Conservation (phyloP, 2,888 invertebrate species). For the Nephrotoma flavescens region DNA sequence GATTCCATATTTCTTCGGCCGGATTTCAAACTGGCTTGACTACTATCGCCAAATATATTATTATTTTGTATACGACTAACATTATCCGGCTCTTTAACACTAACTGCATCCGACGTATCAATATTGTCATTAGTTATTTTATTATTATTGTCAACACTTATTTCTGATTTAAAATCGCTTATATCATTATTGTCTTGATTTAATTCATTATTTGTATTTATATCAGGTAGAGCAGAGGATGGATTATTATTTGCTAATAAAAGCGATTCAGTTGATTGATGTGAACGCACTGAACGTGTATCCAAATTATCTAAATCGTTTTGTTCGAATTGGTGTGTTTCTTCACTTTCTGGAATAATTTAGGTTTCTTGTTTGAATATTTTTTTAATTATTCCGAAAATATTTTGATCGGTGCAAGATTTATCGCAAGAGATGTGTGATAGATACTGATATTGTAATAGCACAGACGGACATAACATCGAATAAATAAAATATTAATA, state of each 20-base stretch:
- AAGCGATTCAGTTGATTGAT: background rate
- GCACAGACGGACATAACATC: background rate
- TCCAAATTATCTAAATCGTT: background rate
- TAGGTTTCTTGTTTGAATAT: background rate
- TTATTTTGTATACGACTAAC: background rate
- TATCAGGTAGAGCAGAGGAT: background rate
- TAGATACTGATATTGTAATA: background rate
- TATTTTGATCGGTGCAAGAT: background rate
- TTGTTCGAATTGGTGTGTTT: background rate
- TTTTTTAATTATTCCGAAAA: background rate
- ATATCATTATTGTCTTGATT: background rate
- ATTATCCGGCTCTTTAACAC: background rate
- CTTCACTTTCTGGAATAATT: background rate
- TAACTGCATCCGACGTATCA: background rate
- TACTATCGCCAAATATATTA: background rate
- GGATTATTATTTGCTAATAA: background rate
- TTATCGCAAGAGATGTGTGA: background rate
- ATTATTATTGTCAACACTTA: background rate
- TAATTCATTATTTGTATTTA: background rate
- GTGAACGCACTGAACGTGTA: background rate
- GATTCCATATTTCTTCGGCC: conserved; percentile 8
- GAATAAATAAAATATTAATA: background rate
- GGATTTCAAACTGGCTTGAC: background rate
- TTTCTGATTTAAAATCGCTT: background rate
- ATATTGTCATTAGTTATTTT: background rate